Conservation (phyloP, 2,797 vertebrate genomes). For the Triplophysa yarkandensis region DNA sequence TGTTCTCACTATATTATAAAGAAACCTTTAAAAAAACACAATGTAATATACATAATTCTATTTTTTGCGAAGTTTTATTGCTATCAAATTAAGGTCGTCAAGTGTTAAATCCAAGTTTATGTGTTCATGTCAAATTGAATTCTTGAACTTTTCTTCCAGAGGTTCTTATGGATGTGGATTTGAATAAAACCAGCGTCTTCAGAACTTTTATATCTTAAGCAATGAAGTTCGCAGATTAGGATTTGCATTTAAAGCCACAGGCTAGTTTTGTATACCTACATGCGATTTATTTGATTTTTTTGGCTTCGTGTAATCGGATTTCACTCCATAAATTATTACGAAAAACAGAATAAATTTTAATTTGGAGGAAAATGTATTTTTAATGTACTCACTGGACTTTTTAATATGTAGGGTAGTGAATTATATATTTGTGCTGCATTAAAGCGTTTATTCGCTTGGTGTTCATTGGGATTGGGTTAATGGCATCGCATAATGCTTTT, state of each 20-base stretch:
- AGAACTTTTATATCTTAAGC: not conserved
- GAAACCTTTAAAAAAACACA: too few relatives aligned
- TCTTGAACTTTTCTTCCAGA: not conserved
- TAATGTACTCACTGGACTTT: not conserved
- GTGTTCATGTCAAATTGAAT: not conserved
- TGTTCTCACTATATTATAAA: too few relatives aligned
- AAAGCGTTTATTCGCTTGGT: not conserved
- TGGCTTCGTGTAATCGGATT: not conserved
- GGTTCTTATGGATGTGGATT: not conserved
- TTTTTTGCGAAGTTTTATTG: not conserved
- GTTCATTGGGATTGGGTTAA: not conserved
- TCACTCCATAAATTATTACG: not conserved
- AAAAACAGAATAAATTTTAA: not conserved
- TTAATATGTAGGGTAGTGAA: not conserved
- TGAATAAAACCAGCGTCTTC: not conserved
- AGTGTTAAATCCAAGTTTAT: not conserved
- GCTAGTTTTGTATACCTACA: not conserved
- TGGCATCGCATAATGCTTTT: not conserved
- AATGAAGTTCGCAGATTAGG: not conserved
- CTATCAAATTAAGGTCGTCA: not conserved
- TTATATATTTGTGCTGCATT: not conserved
- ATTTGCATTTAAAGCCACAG: not conserved
- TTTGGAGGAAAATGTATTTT: not conserved
- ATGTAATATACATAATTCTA: not conserved
- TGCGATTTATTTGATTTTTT: not conserved